Evolutionary conservation across 1,140 invertebrate genomes (phyloP), one percentile per base, ranked within the genome.

Genomic region (Polyergus mexicanus): DNA sequence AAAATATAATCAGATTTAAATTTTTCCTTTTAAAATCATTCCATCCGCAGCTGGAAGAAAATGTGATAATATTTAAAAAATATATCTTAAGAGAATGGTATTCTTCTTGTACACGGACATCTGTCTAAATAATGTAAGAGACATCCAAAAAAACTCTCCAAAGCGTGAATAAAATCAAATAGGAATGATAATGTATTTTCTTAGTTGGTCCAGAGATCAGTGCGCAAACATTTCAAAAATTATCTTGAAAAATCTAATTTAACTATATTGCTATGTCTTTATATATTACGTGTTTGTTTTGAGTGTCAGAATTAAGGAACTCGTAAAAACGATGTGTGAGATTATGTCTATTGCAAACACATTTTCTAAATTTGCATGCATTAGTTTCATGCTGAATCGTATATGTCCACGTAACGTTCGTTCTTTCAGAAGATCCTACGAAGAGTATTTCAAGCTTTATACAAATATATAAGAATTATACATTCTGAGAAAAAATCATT

Each of bases 281-380:
- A 89, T 78, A 78, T 80, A 88, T 83, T 58, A 63, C 71, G 58
- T 69, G 69, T 78, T 76, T 77, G 56, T 44, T 44, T 44, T 44
- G 1, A 44, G 8, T 71, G 86, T 41, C 72, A 68, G 78, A 68
- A 84, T 84, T 84, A 89, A 54, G 41, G 84, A 66, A 32, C 81
- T 88, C 75, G 66, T 80, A 56, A 25, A 38, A 47, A 63, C 63
- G 58, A 54, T 65, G 60, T 86, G 16, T 71, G 89, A 84, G 60
- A 54, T 28, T 86, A 86, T 58, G 28, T 78, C 83, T 84, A 60
- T 86, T 19, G 74, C 38, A 58, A 86, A 68, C 28, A 44, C 63
- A 75, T 91, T 84, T 77, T 76, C 75, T 38, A 3, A 54, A 86
- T 86, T 80, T 91, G 69, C 88, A 66, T 88, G 74, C 77, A 80